These are phyloP conservation scores for Xiphias gladius DNA, from an alignment of 2,113 vertebrate genomes.

Conservation along the genomic window DNA sequence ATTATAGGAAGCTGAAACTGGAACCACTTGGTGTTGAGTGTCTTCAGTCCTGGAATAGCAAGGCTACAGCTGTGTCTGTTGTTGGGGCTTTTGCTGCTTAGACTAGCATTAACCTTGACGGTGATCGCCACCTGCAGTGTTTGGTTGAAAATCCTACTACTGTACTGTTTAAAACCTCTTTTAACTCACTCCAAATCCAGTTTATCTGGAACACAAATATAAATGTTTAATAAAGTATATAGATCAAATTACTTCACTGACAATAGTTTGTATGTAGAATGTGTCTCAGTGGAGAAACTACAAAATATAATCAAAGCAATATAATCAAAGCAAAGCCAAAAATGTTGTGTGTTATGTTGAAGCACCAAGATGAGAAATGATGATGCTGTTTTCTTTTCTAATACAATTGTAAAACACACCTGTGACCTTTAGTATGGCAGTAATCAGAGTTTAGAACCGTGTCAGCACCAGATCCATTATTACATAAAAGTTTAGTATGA, in stretches of 20 bases:
- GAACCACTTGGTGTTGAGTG: constrained; percentile 71
- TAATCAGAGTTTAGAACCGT: constrained; percentile 49
- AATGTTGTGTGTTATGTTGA: constrained; percentile 17
- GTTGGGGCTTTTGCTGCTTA: constrained; percentile 45
- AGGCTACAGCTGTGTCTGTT: constrained; percentile 72
- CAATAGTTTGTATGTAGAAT: not conserved
- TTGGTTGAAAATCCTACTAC: not conserved
- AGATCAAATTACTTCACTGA: not conserved
- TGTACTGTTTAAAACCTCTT: not conserved
- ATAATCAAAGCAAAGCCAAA: not conserved
- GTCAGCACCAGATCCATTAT: constrained; percentile 66
- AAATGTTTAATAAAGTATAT: not conserved
- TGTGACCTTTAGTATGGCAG: constrained; percentile 61
- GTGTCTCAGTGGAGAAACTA: not conserved
- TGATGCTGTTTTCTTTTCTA: constrained; percentile 35
- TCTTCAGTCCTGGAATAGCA: constrained; percentile 78
- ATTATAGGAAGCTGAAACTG: constrained; percentile 79
- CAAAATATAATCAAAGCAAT: not conserved
- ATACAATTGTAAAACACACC: not conserved
- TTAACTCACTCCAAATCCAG: not conserved
- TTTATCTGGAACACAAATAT: not conserved
- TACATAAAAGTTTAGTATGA: constrained; percentile 51
- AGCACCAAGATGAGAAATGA: constrained; percentile 24
- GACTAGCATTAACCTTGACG: constrained; percentile 6
- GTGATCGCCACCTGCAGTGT: constrained; percentile 33